A percentile compares a stretch with the other conserved stretches of the same genome.
phyloP scores from a whole-genome alignment of 1,140 invertebrate genomes.

The Ephestia elutella region DNA sequence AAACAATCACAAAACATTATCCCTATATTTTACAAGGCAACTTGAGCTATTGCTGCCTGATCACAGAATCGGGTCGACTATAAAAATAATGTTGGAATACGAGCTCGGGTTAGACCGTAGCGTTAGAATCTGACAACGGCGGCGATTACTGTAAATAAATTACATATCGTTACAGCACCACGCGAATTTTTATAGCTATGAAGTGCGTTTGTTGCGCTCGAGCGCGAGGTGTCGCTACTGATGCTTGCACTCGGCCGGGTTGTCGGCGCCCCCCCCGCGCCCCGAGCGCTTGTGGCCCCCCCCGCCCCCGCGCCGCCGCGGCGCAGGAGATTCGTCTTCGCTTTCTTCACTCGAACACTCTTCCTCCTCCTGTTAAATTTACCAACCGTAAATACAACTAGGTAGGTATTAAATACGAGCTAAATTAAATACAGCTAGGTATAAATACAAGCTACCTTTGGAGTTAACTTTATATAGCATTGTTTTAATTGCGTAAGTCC shows the following conservation, averaged over 20 bases:
- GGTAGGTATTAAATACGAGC: neutral
- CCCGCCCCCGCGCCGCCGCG: constrained; percentile 38
- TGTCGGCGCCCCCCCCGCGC: constrained; percentile 30
- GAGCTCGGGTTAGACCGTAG: too few species aligned
- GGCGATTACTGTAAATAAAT: neutral
- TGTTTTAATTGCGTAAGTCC: too few species aligned
- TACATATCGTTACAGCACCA: neutral
- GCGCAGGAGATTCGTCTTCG: constrained; percentile 54
- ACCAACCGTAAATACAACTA: too few species aligned
- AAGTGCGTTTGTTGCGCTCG: neutral
- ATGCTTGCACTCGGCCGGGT: constrained; percentile 60
- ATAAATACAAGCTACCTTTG: neutral
- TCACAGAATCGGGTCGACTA: constrained; percentile 2
- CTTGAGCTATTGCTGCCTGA: neutral
- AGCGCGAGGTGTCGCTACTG: constrained; percentile 33
- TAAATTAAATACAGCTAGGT: too few species aligned
- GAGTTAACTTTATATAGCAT: too few species aligned
- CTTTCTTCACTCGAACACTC: constrained; percentile 63
- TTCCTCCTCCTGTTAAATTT: constrained; percentile 50
- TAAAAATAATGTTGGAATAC: neutral
- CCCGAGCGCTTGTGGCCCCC: constrained; percentile 43
- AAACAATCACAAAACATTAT: constrained; percentile 1
- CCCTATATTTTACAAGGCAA: neutral
- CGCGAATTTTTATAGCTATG: neutral
- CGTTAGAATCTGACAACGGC: neutral